These are phyloP conservation scores for Euspilapteryx auroguttella DNA, from an alignment of 2,888 invertebrate species.

Conservation along the genomic window DNA sequence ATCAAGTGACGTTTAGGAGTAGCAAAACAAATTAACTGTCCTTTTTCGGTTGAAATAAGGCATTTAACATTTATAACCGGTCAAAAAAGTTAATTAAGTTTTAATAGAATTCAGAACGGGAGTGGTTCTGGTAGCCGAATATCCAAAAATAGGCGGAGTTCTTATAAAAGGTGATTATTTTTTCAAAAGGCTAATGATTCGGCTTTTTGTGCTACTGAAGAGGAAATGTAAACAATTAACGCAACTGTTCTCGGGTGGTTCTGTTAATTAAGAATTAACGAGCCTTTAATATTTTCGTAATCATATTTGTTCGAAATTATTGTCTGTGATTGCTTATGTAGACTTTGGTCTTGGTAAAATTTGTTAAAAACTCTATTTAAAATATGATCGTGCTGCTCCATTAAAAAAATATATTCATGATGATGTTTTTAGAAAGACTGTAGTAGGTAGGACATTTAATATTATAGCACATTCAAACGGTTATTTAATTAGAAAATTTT, in stretches of 20 bases:
- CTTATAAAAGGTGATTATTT: constrained; percentile 58
- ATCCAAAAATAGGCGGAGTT: constrained; percentile 60
- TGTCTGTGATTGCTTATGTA: too few species aligned
- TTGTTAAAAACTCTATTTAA: too few species aligned
- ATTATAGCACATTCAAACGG: too few species aligned
- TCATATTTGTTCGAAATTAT: too few species aligned
- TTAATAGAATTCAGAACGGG: constrained; percentile 58
- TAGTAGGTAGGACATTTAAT: too few species aligned
- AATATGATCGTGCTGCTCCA: too few species aligned
- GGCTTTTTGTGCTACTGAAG: constrained; percentile 24
- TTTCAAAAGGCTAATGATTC: constrained; percentile 47
- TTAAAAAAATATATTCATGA: too few species aligned
- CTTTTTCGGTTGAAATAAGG: constrained; percentile 35
- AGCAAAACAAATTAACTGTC: constrained; percentile 55
- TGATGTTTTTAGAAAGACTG: too few species aligned
- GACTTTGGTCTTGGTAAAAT: too few species aligned
- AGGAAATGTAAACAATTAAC: constrained; percentile 38
- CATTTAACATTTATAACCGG: constrained; percentile 45
- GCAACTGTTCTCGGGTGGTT: constrained; percentile 1
- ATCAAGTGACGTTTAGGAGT: constrained; percentile 55
- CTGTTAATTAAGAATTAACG: not conserved
- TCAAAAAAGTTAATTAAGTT: constrained; percentile 59
- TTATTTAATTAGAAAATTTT: too few species aligned
- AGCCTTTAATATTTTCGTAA: too few species aligned
- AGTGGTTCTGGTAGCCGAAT: constrained; percentile 59